Base-by-base conservation (phyloP, 2,797 vertebrate genomes). In the Pipistrellus pipistrellus region DNA sequence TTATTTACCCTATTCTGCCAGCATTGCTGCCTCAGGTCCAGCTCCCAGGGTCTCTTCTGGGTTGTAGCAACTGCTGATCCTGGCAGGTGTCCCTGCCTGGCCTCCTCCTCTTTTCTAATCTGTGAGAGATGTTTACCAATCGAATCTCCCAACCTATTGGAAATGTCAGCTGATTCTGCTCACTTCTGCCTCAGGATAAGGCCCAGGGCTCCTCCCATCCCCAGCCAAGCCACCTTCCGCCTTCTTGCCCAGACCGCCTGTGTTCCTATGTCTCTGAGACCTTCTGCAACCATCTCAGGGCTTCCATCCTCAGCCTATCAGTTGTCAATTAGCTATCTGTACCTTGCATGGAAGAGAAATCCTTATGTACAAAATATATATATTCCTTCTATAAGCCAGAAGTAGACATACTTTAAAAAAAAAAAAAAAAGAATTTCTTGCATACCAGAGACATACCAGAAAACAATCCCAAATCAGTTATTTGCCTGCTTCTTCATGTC, bases 401-500 rank as follows among this genome's bases (percentile, higher is more conserved):
- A 8, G 3, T 20, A 55, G 30, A 25, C 11, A 21, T 57, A 21
- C 44, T 21, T 76, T 44, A 44, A 44, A 44, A 44, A 44, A 44
- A 44, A 44, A 38, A 38, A 38, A 38, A 1, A 15, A 35, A 53
- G 4, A 1, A 62, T 38, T 71, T 85, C 73, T 88, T 92, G 41
- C 8, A 41, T 8, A 25, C 13, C 8, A 3, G 68, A 76, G n/a
- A 94, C 6, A 44, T 76, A 81, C 23, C 95, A 88, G 27, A 73
- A 92, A 84, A 64, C 27, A 82, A 17, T 68, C 25, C 17, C 87
- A 88, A 93, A 76, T 75, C 18, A 68, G 72, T 69, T 73, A 23
- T 93, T 85, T 73, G 64, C 53, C 81, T n/a, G 94, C 32, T 51
- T 90, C 69, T 66, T 96, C 82, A 25, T 1, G 27, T 77, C 84